These are phyloP conservation scores for Maconellicoccus hirsutus DNA, from an alignment of 1,140 invertebrate species.

Conservation along the genomic window DNA sequence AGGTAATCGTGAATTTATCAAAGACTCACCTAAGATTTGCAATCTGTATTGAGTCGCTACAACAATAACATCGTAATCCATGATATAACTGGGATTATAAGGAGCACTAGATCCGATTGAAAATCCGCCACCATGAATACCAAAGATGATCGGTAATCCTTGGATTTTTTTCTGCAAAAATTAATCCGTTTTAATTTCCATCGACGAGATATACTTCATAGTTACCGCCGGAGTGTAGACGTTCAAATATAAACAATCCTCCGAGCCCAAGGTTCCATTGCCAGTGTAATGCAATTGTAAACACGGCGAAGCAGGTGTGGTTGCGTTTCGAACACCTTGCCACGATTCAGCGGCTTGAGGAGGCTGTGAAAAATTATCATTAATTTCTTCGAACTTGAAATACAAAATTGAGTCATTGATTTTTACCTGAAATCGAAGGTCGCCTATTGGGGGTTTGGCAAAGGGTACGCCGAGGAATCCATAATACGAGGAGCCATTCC, in stretches of 20 bases:
- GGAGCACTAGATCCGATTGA: conserved; percentile 36
- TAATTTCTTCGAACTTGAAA: no score
- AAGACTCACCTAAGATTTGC: conserved; percentile 35
- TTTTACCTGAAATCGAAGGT: conserved; percentile 26
- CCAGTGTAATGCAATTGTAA: not conserved
- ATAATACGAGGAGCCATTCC: conserved; percentile 13
- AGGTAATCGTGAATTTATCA: not conserved
- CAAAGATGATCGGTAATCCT: conserved; percentile 44
- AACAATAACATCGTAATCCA: conserved; percentile 45
- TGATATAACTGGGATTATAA: conserved; percentile 39
- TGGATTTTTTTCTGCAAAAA: not conserved
- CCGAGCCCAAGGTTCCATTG: conserved; percentile 42
- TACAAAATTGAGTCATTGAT: no score
- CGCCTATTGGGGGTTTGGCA: conserved; percentile 26
- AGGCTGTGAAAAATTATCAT: no score
- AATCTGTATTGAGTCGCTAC: conserved; percentile 52
- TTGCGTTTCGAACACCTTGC: conserved; percentile 33
- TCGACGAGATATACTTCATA: no score
- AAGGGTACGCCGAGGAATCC: conserved; percentile 25
- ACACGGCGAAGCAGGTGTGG: not conserved
- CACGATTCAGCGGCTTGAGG: conserved; percentile 39
- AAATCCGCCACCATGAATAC: conserved; percentile 50
- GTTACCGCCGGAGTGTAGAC: conserved; percentile 55
- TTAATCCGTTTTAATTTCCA: no score
- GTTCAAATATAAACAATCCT: conserved; percentile 76